A percentile compares a stretch with the other conserved stretches of the same genome.
Evolutionary conservation across 35 echinoderm and acorn worm genomes (phyloP).

Genomic region (Apostichopus californicus): DNA sequence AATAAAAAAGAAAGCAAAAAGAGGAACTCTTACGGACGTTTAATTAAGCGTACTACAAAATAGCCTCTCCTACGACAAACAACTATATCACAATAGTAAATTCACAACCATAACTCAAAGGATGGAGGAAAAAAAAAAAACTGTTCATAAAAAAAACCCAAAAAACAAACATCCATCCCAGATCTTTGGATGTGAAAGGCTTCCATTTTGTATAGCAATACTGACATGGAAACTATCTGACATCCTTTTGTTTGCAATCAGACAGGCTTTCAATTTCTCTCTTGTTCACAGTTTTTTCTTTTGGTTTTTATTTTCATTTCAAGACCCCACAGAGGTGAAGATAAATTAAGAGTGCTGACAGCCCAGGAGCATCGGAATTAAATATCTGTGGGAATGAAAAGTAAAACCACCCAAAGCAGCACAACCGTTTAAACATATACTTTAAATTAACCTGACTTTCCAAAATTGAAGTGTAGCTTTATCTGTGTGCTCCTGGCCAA

Average conservation of each 20-base stretch:
- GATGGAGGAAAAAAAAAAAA: conserved; percentile 4
- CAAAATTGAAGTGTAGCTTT: no score
- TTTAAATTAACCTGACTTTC: no score
- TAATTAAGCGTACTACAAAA: conserved; percentile 30
- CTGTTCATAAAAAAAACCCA: background rate
- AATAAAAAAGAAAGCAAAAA: background rate
- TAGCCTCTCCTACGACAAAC: conserved; percentile 53
- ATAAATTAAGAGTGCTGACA: background rate
- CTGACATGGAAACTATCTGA: background rate
- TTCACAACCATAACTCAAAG: conserved; percentile 26
- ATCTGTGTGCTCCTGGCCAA: no score
- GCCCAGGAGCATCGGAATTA: no score
- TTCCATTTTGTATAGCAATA: no score
- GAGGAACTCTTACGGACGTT: conserved; percentile 20
- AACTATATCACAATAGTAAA: conserved; percentile 2
- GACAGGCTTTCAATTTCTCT: background rate
- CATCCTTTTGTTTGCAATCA: conserved; percentile 8
- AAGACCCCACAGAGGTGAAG: no score
- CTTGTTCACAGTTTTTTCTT: background rate
- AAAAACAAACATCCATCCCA: background rate
- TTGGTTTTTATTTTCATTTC: no score
- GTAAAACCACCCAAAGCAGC: no score
- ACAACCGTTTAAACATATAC: no score
- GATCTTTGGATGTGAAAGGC: background rate
- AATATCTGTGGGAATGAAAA: no score